phyloP scores from a whole-genome alignment of 2,888 invertebrate species.

The Rhagophthalmus giganteus region DNA sequence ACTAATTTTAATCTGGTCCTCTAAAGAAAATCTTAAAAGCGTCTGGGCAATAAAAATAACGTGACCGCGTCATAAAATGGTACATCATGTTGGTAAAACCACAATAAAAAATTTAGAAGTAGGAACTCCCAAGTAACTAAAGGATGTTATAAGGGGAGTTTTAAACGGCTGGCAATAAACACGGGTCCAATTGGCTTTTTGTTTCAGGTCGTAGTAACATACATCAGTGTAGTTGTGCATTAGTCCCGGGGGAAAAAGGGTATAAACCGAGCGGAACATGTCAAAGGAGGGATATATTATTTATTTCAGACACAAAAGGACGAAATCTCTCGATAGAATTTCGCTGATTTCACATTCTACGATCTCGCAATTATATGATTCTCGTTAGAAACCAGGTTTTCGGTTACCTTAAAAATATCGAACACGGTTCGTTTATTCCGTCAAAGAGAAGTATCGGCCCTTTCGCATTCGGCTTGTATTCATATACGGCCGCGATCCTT shows the following conservation, averaged over 20 bases:
- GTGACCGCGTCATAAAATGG: no score
- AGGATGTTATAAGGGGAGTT: background rate
- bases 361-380: no score
- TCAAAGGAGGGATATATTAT: slow-evolving; percentile 14
- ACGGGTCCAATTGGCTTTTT: slow-evolving; percentile 19
- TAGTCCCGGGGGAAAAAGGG: slow-evolving; percentile 21
- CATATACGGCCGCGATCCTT: no score
- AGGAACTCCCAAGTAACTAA: background rate
- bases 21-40: no score
- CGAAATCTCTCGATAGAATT: background rate
- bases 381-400: no score
- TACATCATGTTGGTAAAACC: no score
- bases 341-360: background rate
- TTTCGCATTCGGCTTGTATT: no score
- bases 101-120: background rate
- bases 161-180: slow-evolving; percentile 2
- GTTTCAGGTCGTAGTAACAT: slow-evolving; percentile 17
- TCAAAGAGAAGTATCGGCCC: no score
- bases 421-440: no score
- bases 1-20: no score
- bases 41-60: no score
- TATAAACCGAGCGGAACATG: slow-evolving; percentile 20
- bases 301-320: slow-evolving; percentile 2
- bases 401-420: no score
- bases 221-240: slow-evolving; percentile 24